Evolutionary conservation across 2,797 vertebrate species (phyloP), one percentile per base, ranked within the genome.

Genomic region (Sardinella longiceps): DNA sequence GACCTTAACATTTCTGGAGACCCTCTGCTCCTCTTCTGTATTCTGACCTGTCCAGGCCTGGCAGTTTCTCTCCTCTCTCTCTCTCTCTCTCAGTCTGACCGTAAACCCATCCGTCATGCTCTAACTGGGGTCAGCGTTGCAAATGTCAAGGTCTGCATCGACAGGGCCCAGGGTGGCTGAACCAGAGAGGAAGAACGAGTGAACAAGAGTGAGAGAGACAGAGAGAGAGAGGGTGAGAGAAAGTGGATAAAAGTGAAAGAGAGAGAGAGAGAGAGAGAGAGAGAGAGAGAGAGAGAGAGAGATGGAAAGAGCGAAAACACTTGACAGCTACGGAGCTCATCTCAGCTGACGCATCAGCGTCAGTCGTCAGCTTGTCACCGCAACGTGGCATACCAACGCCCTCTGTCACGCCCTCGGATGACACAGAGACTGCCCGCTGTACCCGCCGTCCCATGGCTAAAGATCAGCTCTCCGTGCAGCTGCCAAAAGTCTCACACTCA

Each of bases 61-160:
- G 33, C 66, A 74, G 66, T 74, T 33, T 43, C 5, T 43, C 33
- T 77, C 33, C 33, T 18, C 60, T 25, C 25, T 58, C 56, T 58
- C 2, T 58, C 28, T 20, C 28, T 82, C 25, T 10, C 2, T 37
- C 30, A 30, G 20, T 33, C 50, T 45, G 83, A 43, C 50, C 80
- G 30, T 60, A 84, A 60, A 39, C 23, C 51, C 39, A 84, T 84
- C 37, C 53, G 77, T 56, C 83, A 39, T 53, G 33, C 74, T 56
- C 30, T 80, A 80, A 80, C 80, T 81, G 80, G 74, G 83, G 83
- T 84, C 80, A 80, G 53, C 63, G 37, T 30, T 45, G 50, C n/a
- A 81, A 81, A 81, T 81, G 77, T 85, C 80, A 81, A 81, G 56
- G 80, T 80, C 50, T 80, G 58, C 60, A 45, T 83, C 66, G 33